Percentiles rank a stretch among this genome's conserved stretches.
These are phyloP conservation scores for Sebastes cheni DNA, from an alignment of 2,797 vertebrate genomes.

Conservation along the genomic window DNA sequence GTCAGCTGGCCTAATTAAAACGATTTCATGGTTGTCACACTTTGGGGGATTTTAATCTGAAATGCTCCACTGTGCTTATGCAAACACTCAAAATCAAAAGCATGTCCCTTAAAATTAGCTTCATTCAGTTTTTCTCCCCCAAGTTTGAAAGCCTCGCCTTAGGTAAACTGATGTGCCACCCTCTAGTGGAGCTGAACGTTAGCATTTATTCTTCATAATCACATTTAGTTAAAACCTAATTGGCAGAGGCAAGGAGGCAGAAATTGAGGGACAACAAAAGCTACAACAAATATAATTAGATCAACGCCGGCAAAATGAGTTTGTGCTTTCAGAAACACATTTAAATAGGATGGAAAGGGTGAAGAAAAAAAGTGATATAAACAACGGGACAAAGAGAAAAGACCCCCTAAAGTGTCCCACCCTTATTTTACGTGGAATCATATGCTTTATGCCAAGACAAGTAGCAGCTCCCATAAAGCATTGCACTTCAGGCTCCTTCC, in stretches of 20 bases:
- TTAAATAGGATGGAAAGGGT: not conserved
- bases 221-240: constrained; percentile 82
- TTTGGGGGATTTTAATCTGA: constrained; percentile 74
- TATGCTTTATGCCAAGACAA: constrained; percentile 22
- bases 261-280: constrained; percentile 70
- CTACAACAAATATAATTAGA: constrained; percentile 65
- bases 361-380: constrained; percentile 9
- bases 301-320: constrained; percentile 37
- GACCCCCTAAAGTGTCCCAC: not conserved
- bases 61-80: constrained; percentile 75
- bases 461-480: constrained; percentile 47
- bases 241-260: constrained; percentile 74
- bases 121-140: constrained; percentile 52
- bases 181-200: constrained; percentile 81
- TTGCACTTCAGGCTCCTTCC: constrained; percentile 56
- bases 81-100: constrained; percentile 77
- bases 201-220: constrained; percentile 84
- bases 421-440: constrained; percentile 9
- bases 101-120: constrained; percentile 78
- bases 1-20: constrained; percentile 76
- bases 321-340: constrained; percentile 7
- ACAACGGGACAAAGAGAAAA: constrained; percentile 7
- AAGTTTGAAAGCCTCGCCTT: constrained; percentile 73
- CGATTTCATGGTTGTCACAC: constrained; percentile 76
- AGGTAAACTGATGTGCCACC: constrained; percentile 76